Evolutionary conservation across 2,113 vertebrate species (phyloP), one percentile per base, ranked within the genome.

Genomic region (Dissostichus mawsoni): DNA sequence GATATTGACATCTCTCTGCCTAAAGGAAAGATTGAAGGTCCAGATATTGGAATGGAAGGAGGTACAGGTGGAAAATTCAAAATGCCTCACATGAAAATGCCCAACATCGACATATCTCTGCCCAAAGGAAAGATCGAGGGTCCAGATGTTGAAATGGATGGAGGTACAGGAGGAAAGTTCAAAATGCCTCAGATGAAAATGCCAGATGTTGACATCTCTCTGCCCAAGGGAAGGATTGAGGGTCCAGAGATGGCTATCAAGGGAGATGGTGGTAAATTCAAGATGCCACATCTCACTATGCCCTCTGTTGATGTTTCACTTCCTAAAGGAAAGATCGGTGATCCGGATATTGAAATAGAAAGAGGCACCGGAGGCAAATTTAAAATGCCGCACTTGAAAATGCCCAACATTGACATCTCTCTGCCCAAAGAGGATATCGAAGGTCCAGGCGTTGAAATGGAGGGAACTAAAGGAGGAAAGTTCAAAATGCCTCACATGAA

Each of bases 1-100:
- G 69, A n/a, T 11, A 55, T 95, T 25, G 90, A 93, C 33, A 78
- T 95, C 1, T 57, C 80, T 10, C 52, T 94, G 8, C 81, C 89
- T 0, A 62, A 75, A 69, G 16, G 17, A 69, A 84, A 73, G 68
- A 77, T 6, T 12, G 86, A 87, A 3, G 92, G 89, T 56, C 50
- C 55, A 62, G 33, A 44, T 1, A 1, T 62, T 2, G 59, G n/a
- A 3, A 41, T 62, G 0, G 3, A 61, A 1, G 59, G 33, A 11
- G 8, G 8, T 36, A 36, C 5, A 4, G 58, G 58, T 2, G 59
- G 59, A 11, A 62, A 41, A 41, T 62, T 62, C 16, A 62, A 62
- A 8, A 62, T 62, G 33, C 59, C 59, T 5, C 33, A 41, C 4
- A 9, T 61, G 8, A 61, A 41, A 18, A 59, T 59, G 57, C 57